These are phyloP conservation scores for Pectinophora gossypiella DNA, from an alignment of 1,140 invertebrate genomes.

Conservation along the genomic window DNA sequence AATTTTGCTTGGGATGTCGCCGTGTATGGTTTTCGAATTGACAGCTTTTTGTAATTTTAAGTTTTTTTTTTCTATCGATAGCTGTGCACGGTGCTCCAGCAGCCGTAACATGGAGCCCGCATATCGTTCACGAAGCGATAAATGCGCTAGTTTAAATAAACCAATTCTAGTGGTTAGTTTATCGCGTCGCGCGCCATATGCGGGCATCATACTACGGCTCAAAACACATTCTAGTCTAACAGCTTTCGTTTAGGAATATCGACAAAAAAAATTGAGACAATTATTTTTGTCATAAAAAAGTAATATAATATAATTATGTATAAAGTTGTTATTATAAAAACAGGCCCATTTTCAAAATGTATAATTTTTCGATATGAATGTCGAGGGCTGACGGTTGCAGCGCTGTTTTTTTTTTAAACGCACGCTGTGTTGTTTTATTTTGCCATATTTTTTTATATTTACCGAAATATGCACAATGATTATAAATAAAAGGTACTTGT, in stretches of 20 bases:
- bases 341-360: slow-evolving; percentile 15
- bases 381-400: slow-evolving; percentile 6
- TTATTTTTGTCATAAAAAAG: slow-evolving; percentile 57
- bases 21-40: neutral
- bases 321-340: slow-evolving; percentile 42
- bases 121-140: too few relatives aligned
- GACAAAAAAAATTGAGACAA: slow-evolving; percentile 31
- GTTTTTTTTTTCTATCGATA: neutral
- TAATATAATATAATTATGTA: slow-evolving; percentile 34
- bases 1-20: neutral
- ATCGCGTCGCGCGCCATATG: too few relatives aligned
- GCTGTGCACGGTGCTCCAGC: slow-evolving; percentile 15
- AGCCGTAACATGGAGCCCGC: too few relatives aligned
- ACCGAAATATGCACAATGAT: slow-evolving; percentile 71
- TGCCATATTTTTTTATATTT: slow-evolving; percentile 70
- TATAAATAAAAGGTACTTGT: slow-evolving; percentile 69
- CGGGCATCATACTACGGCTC: too few relatives aligned
- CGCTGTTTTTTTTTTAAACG: slow-evolving; percentile 34
- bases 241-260: slow-evolving; percentile 53
- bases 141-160: too few relatives aligned
- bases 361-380: neutral
- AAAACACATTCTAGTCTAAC: slow-evolving; percentile 58
- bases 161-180: too few relatives aligned
- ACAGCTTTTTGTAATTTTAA: neutral
- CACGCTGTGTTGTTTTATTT: slow-evolving; percentile 61